Conservation (phyloP, 2,888 invertebrate species). For the Thymelicus lineola region DNA sequence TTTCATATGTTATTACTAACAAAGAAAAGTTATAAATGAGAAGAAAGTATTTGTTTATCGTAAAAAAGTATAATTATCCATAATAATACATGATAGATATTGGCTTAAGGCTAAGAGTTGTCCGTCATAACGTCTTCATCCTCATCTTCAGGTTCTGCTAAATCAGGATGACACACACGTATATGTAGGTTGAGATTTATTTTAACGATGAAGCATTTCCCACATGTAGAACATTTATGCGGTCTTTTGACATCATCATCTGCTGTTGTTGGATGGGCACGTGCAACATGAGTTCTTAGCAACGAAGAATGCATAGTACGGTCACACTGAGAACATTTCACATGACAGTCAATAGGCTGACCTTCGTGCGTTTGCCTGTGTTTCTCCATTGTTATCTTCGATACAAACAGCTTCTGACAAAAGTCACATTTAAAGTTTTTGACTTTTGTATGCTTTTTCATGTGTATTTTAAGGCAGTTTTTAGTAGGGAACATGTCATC, state of each 20-base stretch:
- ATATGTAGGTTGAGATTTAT: constrained; percentile 79
- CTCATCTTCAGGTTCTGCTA: constrained; percentile 77
- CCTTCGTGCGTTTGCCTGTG: constrained; percentile 76
- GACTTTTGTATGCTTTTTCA: constrained; percentile 81
- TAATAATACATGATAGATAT: constrained; percentile 57
- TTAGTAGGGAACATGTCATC: constrained; percentile 81
- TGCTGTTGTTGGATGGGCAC: constrained; percentile 69
- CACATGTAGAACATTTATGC: constrained; percentile 76
- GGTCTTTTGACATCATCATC: constrained; percentile 79
- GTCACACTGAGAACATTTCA: constrained; percentile 77
- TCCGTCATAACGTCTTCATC: constrained; percentile 81
- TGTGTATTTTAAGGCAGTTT: constrained; percentile 77
- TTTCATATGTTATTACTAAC: not conserved
- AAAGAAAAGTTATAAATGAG: constrained; percentile 27
- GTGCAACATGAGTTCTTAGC: constrained; percentile 68
- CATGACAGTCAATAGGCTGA: constrained; percentile 76
- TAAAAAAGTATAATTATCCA: constrained; percentile 73
- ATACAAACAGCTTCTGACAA: constrained; percentile 77
- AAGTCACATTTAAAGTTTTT: constrained; percentile 81
- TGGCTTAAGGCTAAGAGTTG: constrained; percentile 65
- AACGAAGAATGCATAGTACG: constrained; percentile 76
- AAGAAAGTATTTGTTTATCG: constrained; percentile 53
- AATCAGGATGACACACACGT: constrained; percentile 76
- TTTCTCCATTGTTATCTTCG: constrained; percentile 80
- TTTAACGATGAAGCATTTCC: constrained; percentile 78